These are phyloP conservation scores for Apistogramma diplotaenia DNA, from an alignment of 2,113 vertebrate species.

Conservation along the genomic window DNA sequence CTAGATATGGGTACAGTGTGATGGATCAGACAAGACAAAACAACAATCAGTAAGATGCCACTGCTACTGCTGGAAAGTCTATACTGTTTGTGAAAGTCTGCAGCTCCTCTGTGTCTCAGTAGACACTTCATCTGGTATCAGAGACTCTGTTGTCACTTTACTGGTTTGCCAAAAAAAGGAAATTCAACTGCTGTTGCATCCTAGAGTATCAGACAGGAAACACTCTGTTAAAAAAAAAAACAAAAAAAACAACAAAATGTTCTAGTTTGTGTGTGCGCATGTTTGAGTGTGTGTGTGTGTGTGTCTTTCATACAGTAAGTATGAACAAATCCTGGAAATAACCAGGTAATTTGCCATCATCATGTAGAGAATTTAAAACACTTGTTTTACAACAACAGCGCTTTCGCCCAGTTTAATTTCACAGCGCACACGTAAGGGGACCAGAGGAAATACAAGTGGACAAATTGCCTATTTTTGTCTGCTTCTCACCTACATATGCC, in stretches of 20 bases:
- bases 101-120: slow-evolving; percentile 15
- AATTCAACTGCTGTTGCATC: slow-evolving; percentile 6
- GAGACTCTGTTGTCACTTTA: not conserved
- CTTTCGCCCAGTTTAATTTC: slow-evolving; percentile 3
- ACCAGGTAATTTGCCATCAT: not conserved
- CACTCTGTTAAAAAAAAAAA: not conserved
- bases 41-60: slow-evolving; percentile 24
- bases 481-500: not conserved
- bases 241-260: not conserved
- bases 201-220: slow-evolving; percentile 2
- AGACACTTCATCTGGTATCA: slow-evolving; percentile 26
- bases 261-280: not conserved
- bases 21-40: slow-evolving; percentile 44
- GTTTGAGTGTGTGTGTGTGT: not conserved
- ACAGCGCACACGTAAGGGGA: not conserved
- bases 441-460: not conserved
- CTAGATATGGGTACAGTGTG: slow-evolving; percentile 29
- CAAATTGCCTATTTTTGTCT: slow-evolving; percentile 10
- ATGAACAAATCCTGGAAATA: not conserved
- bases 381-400: not conserved
- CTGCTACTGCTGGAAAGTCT: slow-evolving; percentile 8
- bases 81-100: slow-evolving; percentile 4
- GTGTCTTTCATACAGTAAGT: not conserved
- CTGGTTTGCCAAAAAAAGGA: slow-evolving; percentile 21
- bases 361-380: not conserved